phyloP scores from a whole-genome alignment of 2,888 invertebrate genomes.

The Spisula solida region DNA sequence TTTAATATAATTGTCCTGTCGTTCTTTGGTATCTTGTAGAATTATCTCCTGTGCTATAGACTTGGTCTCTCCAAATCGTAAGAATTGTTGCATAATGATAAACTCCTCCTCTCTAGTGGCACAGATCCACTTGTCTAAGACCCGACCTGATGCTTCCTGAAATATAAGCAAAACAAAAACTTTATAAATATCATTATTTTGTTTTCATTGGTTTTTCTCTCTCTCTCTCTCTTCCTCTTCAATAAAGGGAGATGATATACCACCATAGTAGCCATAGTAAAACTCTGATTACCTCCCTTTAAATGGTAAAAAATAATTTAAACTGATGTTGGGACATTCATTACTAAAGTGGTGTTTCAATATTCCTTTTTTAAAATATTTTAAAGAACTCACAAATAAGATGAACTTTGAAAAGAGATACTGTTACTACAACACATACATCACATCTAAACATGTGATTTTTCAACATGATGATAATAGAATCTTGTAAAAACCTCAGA shows the following conservation, averaged over 20 bases:
- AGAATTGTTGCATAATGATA: slow-evolving; percentile 96
- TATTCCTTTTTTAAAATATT: too few relatives aligned
- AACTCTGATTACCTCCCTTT: background rate
- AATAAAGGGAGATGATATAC: background rate
- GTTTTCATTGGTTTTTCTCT: background rate
- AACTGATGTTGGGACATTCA: too few relatives aligned
- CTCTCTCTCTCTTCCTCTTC: background rate
- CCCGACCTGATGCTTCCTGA: slow-evolving; percentile 94
- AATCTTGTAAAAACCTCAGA: background rate
- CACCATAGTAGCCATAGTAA: background rate
- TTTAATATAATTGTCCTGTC: slow-evolving; percentile 82
- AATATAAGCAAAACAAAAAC: background rate
- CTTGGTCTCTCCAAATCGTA: slow-evolving; percentile 96
- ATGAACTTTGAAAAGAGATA: too few relatives aligned
- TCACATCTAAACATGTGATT: too few relatives aligned
- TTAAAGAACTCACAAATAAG: too few relatives aligned
- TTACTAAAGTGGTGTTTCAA: too few relatives aligned
- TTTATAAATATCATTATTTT: background rate
- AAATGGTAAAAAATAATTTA: background rate
- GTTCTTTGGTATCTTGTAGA: slow-evolving; percentile 87
- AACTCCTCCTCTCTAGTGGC: slow-evolving; percentile 96
- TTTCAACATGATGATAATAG: too few relatives aligned
- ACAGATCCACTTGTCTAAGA: slow-evolving; percentile 96
- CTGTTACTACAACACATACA: too few relatives aligned
- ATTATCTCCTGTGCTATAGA: slow-evolving; percentile 92